A percentile compares a stretch with the other conserved stretches of the same genome.
Conservation (phyloP, 2,113 vertebrate species). For the Ovis aries region ARS-UI_Ramb_v3.0 NC_056080.1:50855501-50856000, state of each 20-base stretch:
- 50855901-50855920: no score
- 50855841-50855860: no score
- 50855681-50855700: not conserved
- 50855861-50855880: no score
- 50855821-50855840: no score
- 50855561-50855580: not conserved
- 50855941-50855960: not conserved
- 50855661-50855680: not conserved
- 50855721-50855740: not conserved
- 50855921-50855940: not conserved
- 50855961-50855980: not conserved
- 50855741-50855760: accelerated
- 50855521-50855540: not conserved
- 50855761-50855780: not conserved
- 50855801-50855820: no score
- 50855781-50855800: no score
- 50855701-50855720: no score
- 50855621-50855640: not conserved
- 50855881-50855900: not conserved
- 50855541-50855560: not conserved
- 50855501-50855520: not conserved
- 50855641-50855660: not conserved
- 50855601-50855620: not conserved
- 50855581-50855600: not conserved
- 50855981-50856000: not conserved